Evolutionary conservation across 35 echinoderm and acorn worm species (phyloP).

Genomic region (Ophiothrix spiculata): DNA sequence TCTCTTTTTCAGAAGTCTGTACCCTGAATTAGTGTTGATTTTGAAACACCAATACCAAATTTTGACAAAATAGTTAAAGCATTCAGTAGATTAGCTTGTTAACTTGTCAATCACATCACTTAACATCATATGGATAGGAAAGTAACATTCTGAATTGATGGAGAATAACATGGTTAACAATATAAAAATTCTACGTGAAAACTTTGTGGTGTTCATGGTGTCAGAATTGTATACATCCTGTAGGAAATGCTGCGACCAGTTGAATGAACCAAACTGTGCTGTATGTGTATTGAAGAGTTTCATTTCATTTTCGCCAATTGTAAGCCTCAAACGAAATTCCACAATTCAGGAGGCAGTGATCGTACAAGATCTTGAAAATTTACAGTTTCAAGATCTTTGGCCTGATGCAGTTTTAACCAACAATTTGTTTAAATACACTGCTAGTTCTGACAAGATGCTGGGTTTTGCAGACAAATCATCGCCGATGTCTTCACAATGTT

Average conservation of each 20-base stretch:
- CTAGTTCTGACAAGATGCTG: too few relatives aligned
- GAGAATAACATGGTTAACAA: conserved; percentile 9
- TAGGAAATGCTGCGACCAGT: background rate
- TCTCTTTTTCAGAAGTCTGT: background rate
- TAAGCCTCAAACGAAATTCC: background rate
- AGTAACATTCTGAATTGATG: conserved; percentile 17
- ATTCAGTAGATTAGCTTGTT: conserved; percentile 20
- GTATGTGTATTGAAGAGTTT: conserved; percentile 12
- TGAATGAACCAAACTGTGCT: too few relatives aligned
- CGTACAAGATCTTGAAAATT: background rate
- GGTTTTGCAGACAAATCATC: too few relatives aligned
- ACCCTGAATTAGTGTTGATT: background rate
- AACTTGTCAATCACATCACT: conserved; percentile 55
- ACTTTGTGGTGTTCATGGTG: conserved; percentile 20
- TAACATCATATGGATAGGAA: conserved; percentile 18
- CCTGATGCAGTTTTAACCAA: too few relatives aligned
- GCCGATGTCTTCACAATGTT: too few relatives aligned
- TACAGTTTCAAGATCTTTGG: too few relatives aligned
- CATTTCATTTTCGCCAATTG: background rate
- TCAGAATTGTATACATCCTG: background rate
- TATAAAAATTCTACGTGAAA: conserved; percentile 23
- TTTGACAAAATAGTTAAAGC: background rate
- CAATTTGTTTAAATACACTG: too few relatives aligned
- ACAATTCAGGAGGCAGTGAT: background rate
- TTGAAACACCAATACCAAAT: background rate